These are phyloP conservation scores for Diuraphis noxia DNA, from an alignment of 1,140 invertebrate species.

Conservation along the genomic window DNA sequence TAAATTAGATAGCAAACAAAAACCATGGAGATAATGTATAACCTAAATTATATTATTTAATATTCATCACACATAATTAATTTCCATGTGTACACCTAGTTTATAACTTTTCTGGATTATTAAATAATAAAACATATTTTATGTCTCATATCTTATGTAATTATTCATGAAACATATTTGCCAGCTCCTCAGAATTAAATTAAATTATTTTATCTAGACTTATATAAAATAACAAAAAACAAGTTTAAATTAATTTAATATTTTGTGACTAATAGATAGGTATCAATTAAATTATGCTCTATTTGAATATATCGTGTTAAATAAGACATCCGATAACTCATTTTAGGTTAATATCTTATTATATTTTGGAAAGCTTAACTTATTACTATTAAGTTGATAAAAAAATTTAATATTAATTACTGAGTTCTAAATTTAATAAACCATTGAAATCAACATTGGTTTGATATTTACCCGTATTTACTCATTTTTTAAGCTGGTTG, in stretches of 20 bases:
- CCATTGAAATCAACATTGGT: not conserved
- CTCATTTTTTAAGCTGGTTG: not conserved
- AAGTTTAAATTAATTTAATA: not conserved
- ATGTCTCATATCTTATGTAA: not conserved
- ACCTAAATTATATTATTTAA: not conserved
- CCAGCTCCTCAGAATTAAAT: not conserved
- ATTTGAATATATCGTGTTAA: not conserved
- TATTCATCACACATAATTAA: not conserved
- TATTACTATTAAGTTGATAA: not conserved
- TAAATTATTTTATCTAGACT: not conserved
- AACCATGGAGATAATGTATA: not conserved
- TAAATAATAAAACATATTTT: slow-evolving; percentile 12
- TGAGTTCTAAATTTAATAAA: not conserved
- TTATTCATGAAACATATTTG: not conserved
- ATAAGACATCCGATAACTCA: not conserved
- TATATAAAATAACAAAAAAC: not conserved
- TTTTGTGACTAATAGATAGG: not conserved
- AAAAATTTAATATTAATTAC: not conserved
- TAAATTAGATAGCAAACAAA: not conserved
- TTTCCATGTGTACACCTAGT: not conserved
- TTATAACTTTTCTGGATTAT: slow-evolving; percentile 12
- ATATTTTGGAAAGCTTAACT: not conserved
- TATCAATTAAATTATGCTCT: not conserved
- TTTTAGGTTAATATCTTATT: not conserved
- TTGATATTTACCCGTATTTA: not conserved